Base-by-base conservation (phyloP, 2,888 invertebrate genomes). In the Scaptomyza cyrtandrae region DNA sequence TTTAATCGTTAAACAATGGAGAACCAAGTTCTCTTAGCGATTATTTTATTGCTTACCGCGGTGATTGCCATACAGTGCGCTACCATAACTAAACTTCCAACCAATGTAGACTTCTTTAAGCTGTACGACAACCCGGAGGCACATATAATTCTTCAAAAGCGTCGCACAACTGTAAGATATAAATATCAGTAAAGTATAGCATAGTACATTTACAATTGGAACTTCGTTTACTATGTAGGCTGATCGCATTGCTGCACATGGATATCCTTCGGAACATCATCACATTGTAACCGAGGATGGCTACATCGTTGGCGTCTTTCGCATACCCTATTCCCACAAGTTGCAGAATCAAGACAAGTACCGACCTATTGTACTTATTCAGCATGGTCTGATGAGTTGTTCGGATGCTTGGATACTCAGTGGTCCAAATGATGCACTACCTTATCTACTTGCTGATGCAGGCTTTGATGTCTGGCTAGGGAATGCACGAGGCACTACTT, bases 241-340 rank as follows among this genome's bases (percentile, higher is more conserved):
- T 7, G 82, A 90, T 44, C 90, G 90, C 6, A 90, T 89, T 49
- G 77, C 71, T 95, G 39, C 41, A 0, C 89, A 91, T 60, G 90
- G 89, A 0, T 97, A 96, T 90, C 93, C 93, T 0, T 93, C 95
- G 0, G 96, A 97, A 90, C 94, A 94, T 0, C 96, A 97, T 59
- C 46, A 72, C 2, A 73, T 90, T 6, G 41, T 69, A 4, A 90
- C 91, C 6, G 72, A 76, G 0, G 91, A 91, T 68, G 90, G 90
- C 11, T 91, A 91, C 45, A 54, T 89, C 4, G 31, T 91, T 2
- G 83, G 86, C 0, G 61, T 85, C 3, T 90, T 90, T 67, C 89
- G 91, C 4, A 91, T 91, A 52, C 91, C 61, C 0, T 88, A 82
- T 16, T 88, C 85, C 1, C 78, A 78, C 27, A 88, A 87, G 53